These are phyloP conservation scores for Dryas iulia DNA, from an alignment of 1,140 invertebrate genomes.

Conservation along the genomic window DNA sequence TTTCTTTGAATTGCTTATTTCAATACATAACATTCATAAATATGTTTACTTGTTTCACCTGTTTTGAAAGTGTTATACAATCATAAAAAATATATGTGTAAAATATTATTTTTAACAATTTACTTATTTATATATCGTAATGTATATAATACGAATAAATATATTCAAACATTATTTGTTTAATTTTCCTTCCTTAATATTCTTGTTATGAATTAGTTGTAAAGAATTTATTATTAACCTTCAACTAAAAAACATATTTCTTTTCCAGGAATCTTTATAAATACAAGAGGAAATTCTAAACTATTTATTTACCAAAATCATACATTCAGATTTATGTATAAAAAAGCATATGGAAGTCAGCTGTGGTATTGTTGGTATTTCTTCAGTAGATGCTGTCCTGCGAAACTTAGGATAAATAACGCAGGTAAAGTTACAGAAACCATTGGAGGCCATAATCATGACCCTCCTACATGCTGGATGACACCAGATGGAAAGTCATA, in stretches of 20 bases:
- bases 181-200: conserved; percentile 42
- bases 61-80: conserved; percentile 4
- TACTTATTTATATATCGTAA: not conserved
- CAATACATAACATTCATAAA: not conserved
- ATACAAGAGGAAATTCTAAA: conserved; percentile 75
- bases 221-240: not conserved
- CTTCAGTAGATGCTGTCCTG: conserved; percentile 73
- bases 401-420: conserved; percentile 70
- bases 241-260: conserved; percentile 32
- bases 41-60: conserved; percentile 5
- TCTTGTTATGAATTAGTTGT: not conserved
- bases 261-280: conserved; percentile 75
- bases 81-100: not conserved
- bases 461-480: conserved; percentile 74
- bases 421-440: conserved; percentile 68
- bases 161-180: conserved; percentile 31
- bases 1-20: not conserved
- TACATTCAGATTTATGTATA: conserved; percentile 77
- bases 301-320: conserved; percentile 75
- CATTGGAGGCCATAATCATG: conserved; percentile 71
- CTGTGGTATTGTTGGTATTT: conserved; percentile 77
- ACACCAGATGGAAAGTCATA: conserved; percentile 74
- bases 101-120: not conserved
- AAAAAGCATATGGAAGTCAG: conserved; percentile 74
- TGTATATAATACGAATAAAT: conserved; percentile 24